Evolutionary conservation across 2,113 vertebrate genomes (phyloP).

Genomic region (Phaetusa simplex): DNA sequence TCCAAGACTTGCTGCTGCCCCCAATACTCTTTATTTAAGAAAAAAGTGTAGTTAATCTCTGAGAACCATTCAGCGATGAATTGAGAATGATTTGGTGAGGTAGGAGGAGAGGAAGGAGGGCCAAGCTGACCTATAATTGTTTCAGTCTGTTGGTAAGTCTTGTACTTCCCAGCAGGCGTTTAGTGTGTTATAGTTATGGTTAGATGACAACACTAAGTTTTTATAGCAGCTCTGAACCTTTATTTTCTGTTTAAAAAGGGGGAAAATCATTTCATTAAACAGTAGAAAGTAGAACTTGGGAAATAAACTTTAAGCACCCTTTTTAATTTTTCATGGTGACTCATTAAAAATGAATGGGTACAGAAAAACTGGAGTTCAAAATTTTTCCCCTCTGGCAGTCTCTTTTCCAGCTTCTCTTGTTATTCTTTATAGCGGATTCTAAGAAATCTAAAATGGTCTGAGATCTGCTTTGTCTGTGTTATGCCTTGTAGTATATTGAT

Average conservation of each 20-base stretch:
- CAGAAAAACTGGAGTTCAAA: not conserved
- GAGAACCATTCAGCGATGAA: not conserved
- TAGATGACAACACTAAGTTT: not conserved
- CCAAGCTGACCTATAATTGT: not conserved
- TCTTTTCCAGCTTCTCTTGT: not conserved
- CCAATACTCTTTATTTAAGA: not conserved
- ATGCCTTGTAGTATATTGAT: not conserved
- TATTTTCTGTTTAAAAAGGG: slow-evolving; percentile 9
- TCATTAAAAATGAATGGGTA: not conserved
- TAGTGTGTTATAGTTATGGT: not conserved
- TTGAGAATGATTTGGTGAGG: not conserved
- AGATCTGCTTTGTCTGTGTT: not conserved
- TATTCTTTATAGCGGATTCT: not conserved
- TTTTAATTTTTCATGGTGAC: not conserved
- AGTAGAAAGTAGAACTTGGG: not conserved
- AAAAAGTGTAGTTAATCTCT: not conserved
- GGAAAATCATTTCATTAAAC: not conserved
- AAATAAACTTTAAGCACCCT: not conserved
- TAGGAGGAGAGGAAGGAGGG: not conserved
- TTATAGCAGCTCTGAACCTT: not conserved
- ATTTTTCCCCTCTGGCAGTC: not conserved
- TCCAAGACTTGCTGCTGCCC: not conserved
- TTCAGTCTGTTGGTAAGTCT: not conserved
- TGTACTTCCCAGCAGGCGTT: not conserved
- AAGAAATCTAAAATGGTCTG: not conserved